Conservation (phyloP, 2,113 vertebrate genomes). For the Gobiocypris rarus region DNA sequence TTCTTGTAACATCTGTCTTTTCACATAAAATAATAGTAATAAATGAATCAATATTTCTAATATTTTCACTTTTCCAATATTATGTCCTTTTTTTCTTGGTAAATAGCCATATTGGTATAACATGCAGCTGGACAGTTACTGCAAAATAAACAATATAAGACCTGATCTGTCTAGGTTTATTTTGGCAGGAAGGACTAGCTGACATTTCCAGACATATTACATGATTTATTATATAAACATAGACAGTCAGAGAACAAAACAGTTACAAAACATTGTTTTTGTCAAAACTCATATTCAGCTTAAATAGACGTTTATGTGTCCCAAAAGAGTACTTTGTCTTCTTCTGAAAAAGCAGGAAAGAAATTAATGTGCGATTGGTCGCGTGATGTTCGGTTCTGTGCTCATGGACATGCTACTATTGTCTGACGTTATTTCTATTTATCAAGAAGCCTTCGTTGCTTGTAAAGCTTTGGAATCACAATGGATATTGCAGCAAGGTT, state of each 20-base stretch:
- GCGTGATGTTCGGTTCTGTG: conserved; percentile 42
- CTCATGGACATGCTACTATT: conserved; percentile 40
- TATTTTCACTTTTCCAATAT: not conserved
- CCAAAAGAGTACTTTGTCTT: not conserved
- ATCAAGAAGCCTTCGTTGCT: conserved; percentile 20
- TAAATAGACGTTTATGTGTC: not conserved
- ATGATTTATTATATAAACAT: not conserved
- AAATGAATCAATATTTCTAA: not conserved
- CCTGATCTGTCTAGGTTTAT: not conserved
- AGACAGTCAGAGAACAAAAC: not conserved
- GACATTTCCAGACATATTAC: not conserved
- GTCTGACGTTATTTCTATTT: conserved; percentile 54
- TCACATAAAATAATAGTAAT: not conserved
- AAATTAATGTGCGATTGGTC: not conserved
- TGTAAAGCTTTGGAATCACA: conserved; percentile 47
- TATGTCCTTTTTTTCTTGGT: not conserved
- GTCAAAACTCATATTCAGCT: not conserved
- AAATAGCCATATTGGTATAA: not conserved
- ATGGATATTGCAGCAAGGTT: conserved; percentile 51
- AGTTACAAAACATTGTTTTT: not conserved
- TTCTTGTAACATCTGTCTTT: not conserved
- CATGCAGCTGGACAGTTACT: not conserved
- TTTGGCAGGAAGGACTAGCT: not conserved
- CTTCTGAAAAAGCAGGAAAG: conserved; percentile 43
- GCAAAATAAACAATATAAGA: not conserved